Conservation (phyloP, 2,888 invertebrate genomes). For the Chironomus riparius region DNA sequence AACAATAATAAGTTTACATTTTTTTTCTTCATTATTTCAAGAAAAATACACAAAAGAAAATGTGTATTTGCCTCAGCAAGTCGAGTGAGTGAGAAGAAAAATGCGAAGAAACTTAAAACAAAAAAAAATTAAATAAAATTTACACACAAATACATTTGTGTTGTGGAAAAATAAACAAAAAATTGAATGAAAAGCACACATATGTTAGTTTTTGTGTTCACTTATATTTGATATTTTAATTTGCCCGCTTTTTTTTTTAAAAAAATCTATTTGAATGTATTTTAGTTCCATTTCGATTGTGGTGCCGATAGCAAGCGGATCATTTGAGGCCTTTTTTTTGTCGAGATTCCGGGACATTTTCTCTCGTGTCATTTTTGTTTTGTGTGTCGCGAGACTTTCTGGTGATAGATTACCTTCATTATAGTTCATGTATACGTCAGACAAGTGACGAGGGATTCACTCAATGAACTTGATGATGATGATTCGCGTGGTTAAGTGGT, state of each 20-base stretch:
- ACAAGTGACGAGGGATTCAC: too few species aligned
- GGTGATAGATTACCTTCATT: too few species aligned
- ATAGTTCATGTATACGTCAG: too few species aligned
- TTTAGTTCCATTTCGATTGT: slow-evolving; percentile 22
- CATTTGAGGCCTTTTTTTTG: too few species aligned
- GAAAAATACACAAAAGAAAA: neutral
- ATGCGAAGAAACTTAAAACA: slow-evolving; percentile 9
- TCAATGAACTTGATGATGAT: too few species aligned
- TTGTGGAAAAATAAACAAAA: slow-evolving; percentile 11
- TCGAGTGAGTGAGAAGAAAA: neutral
- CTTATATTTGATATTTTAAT: slow-evolving; percentile 23
- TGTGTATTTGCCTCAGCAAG: too few species aligned
- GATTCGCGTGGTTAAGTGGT: too few species aligned
- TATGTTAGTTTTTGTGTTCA: slow-evolving; percentile 11
- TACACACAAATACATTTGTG: slow-evolving; percentile 3
- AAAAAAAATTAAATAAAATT: neutral
- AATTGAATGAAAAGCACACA: slow-evolving; percentile 2
- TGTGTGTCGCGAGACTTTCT: too few species aligned
- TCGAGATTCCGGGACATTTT: too few species aligned
- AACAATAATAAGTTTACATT: slow-evolving; percentile 22
- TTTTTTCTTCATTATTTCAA: neutral
- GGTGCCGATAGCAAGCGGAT: slow-evolving; percentile 1
- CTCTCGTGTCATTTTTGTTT: too few species aligned
- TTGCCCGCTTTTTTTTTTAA: neutral
- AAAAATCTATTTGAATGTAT: neutral